phyloP scores from a whole-genome alignment of 2,113 vertebrate genomes.

The Rhinopomastus cyanomelas region DNA sequence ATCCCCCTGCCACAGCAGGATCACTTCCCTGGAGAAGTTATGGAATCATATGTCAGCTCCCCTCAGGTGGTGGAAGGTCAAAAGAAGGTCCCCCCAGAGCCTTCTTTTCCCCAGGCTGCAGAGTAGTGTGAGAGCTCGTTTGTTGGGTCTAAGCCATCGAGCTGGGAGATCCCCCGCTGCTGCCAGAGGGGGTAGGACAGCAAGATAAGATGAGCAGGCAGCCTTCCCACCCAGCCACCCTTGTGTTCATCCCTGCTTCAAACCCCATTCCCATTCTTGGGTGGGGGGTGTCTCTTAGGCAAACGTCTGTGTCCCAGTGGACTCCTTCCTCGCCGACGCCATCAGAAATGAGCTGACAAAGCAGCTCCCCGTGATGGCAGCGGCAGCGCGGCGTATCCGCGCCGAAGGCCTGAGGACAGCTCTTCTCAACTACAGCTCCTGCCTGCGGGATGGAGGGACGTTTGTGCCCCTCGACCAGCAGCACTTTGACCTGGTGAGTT shows the following conservation, averaged over 20 bases:
- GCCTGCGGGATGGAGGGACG: slow-evolving; percentile 52
- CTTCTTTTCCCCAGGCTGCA: no score
- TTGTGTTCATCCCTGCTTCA: not conserved
- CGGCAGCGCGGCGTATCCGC: slow-evolving; percentile 75
- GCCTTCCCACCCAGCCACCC: not conserved
- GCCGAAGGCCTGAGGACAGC: slow-evolving; percentile 79
- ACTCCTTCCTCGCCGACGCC: slow-evolving; percentile 73
- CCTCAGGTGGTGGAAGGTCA: no score
- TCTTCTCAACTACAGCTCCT: slow-evolving; percentile 77
- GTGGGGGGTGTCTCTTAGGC: slow-evolving; percentile 56
- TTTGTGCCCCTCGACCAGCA: slow-evolving; percentile 69
- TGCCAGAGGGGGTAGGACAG: not conserved
- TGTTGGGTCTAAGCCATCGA: not conserved
- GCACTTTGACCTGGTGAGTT: slow-evolving; percentile 82
- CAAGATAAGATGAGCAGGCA: not conserved
- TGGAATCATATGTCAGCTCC: no score
- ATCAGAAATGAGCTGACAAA: slow-evolving; percentile 62
- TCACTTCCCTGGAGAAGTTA: no score
- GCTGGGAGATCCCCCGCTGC: not conserved
- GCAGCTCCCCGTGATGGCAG: slow-evolving; percentile 77
- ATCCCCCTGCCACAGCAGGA: no score
- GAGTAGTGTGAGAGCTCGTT: not conserved
- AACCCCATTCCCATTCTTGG: not conserved
- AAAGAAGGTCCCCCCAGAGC: no score
- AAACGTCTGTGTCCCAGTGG: slow-evolving; percentile 63